Percentiles rank a stretch among this genome's conserved stretches.
phyloP scores from a whole-genome alignment of 2,888 invertebrate species.

The Ptychoptera contaminata region DNA sequence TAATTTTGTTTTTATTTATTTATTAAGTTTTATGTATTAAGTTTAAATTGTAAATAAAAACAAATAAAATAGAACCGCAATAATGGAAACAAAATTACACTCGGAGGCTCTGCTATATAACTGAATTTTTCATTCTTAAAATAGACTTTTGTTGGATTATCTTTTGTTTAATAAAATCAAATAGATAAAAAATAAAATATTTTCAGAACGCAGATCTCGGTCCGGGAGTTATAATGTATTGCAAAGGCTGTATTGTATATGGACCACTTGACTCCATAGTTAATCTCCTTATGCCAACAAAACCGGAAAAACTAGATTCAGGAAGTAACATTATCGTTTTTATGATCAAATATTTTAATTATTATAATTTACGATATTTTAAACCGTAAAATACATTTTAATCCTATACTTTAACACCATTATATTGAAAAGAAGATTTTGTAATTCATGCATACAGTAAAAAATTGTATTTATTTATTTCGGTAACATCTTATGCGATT shows the following conservation, averaged over 20 bases:
- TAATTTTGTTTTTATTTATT: no score
- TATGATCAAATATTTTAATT: neutral
- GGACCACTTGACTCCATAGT: slow-evolving; percentile 28
- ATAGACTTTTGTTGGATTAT: no score
- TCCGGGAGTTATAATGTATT: slow-evolving; percentile 29
- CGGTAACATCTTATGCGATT: no score
- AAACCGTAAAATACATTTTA: neutral
- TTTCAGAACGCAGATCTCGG: slow-evolving; percentile 26
- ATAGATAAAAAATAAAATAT: neutral
- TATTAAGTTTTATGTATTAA: no score
- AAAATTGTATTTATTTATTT: no score
- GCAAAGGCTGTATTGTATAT: slow-evolving; percentile 28
- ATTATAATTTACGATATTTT: neutral
- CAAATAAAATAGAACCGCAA: no score
- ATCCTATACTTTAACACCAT: neutral
- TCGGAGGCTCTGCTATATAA: no score
- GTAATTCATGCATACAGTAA: no score
- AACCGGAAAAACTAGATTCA: slow-evolving; percentile 21
- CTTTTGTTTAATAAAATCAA: no score
- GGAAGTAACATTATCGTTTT: slow-evolving; percentile 2
- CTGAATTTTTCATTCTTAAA: no score
- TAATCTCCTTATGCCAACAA: slow-evolving; percentile 26
- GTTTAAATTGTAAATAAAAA: no score
- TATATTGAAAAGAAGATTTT: neutral
- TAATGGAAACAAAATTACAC: no score